A percentile compares a stretch with the other conserved stretches of the same genome.
Conservation (phyloP, 1,140 invertebrate genomes). For the Brachionus asplanchnoidis region DNA sequence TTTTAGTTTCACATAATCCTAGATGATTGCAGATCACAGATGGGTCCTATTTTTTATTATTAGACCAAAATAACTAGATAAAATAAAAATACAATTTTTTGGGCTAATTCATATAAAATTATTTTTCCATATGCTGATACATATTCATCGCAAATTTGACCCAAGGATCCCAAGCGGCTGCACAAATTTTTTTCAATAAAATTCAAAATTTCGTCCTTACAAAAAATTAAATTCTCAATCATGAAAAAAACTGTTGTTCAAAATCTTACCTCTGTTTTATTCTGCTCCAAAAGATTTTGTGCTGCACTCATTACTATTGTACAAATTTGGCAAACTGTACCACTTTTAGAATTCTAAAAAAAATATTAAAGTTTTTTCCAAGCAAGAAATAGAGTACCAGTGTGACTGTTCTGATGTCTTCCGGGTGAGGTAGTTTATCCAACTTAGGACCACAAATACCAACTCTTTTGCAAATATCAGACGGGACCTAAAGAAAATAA, state of each 20-base stretch:
- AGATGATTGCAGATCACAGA: constrained; percentile 1
- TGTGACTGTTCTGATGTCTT: neutral
- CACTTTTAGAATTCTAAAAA: neutral
- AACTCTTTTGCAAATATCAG: neutral
- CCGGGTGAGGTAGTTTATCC: neutral
- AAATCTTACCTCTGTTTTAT: neutral
- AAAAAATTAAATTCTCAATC: neutral
- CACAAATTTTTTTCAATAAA: constrained; percentile 41
- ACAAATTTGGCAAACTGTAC: constrained; percentile 35
- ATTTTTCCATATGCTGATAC: constrained; percentile 21
- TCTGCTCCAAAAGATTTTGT: constrained; percentile 39
- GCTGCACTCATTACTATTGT: constrained; percentile 24
- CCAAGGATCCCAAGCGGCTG: neutral
- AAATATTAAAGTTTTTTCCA: neutral
- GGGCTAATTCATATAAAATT: constrained; percentile 12
- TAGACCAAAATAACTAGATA: neutral
- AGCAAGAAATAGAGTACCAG: neutral
- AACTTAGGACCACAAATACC: constrained; percentile 13
- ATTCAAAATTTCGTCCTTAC: constrained; percentile 3
- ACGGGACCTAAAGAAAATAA: neutral
- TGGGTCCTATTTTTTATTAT: neutral
- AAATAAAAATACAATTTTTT: constrained; percentile 18
- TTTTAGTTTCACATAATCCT: constrained; percentile 10
- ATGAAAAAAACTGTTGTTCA: neutral
- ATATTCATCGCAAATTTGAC: constrained; percentile 21